phyloP scores from a whole-genome alignment of 2,888 invertebrate genomes.

The Agapostemon virescens region DNA sequence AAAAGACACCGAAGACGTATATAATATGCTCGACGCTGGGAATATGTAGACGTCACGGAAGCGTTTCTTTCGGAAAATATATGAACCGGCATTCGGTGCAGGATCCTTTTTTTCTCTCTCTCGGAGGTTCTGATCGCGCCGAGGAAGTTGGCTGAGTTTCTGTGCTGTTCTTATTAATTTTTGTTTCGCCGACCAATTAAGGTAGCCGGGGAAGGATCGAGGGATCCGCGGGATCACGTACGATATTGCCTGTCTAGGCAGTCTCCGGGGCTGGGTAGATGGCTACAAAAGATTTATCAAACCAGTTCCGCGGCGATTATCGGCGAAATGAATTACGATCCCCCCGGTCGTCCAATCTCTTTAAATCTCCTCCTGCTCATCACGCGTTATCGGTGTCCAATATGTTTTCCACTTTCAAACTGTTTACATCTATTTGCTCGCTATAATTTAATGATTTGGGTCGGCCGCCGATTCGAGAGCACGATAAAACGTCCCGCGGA shows the following conservation, averaged over 20 bases:
- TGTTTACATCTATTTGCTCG: conserved; percentile 47
- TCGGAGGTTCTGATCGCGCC: not conserved
- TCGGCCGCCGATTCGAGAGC: conserved; percentile 15
- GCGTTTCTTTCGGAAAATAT: conserved; percentile 1
- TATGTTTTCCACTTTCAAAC: conserved; percentile 46
- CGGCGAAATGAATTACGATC: conserved; percentile 50
- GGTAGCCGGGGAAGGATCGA: conserved; percentile 18
- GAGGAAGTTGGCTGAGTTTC: not conserved
- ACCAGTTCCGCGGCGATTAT: conserved; percentile 58
- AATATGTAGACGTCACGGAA: not conserved
- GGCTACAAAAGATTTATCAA: conserved; percentile 60
- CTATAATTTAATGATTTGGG: conserved; percentile 46
- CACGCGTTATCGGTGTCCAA: conserved; percentile 46
- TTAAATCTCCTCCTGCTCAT: conserved; percentile 45
- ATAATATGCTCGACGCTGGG: too few relatives aligned
- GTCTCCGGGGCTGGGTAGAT: conserved; percentile 20
- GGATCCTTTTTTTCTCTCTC: not conserved
- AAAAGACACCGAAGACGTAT: not conserved
- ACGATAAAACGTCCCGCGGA: conserved; percentile 42
- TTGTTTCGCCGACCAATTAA: conserved; percentile 41
- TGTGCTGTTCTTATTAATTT: conserved; percentile 31
- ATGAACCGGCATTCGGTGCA: conserved; percentile 1
- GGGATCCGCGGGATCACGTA: conserved; percentile 39
- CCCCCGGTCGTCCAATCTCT: conserved; percentile 31
- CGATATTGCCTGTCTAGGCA: conserved; percentile 50